These are phyloP conservation scores for Monarcha castaneiventris DNA, from an alignment of 2,113 vertebrate genomes.

Conservation along the genomic window DNA sequence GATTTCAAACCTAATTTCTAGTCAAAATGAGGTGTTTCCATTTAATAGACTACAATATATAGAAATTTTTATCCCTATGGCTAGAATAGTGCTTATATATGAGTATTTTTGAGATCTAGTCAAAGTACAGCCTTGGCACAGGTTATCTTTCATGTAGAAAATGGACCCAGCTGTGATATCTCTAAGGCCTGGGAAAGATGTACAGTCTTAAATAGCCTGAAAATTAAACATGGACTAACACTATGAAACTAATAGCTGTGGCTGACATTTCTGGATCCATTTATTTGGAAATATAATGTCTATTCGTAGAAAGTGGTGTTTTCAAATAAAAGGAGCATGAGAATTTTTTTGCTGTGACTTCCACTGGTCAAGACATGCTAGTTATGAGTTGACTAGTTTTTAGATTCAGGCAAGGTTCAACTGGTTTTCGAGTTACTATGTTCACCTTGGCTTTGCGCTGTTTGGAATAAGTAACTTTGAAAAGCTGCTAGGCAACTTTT, in stretches of 20 bases:
- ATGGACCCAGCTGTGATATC: slow-evolving; percentile 7
- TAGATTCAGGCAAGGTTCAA: neutral
- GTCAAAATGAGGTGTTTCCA: slow-evolving; percentile 45
- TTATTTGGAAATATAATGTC: neutral
- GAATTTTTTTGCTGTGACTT: neutral
- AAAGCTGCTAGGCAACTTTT: neutral
- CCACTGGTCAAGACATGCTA: neutral
- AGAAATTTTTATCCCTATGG: neutral
- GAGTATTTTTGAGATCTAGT: slow-evolving; percentile 1
- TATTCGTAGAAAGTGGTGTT: neutral
- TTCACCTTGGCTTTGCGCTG: neutral
- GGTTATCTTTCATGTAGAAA: slow-evolving; percentile 29
- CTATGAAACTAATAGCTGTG: neutral
- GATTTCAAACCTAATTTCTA: slow-evolving; percentile 27
- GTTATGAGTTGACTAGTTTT: neutral
- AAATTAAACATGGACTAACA: neutral
- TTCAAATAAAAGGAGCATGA: neutral
- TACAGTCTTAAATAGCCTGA: neutral
- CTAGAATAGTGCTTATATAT: neutral
- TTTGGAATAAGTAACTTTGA: neutral
- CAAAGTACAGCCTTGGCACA: neutral
- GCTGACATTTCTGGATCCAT: neutral
- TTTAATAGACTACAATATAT: neutral
- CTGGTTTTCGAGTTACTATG: neutral
- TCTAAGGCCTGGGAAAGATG: neutral